These are phyloP conservation scores for Merodon equestris DNA, from an alignment of 2,888 invertebrate genomes.

Conservation along the genomic window DNA sequence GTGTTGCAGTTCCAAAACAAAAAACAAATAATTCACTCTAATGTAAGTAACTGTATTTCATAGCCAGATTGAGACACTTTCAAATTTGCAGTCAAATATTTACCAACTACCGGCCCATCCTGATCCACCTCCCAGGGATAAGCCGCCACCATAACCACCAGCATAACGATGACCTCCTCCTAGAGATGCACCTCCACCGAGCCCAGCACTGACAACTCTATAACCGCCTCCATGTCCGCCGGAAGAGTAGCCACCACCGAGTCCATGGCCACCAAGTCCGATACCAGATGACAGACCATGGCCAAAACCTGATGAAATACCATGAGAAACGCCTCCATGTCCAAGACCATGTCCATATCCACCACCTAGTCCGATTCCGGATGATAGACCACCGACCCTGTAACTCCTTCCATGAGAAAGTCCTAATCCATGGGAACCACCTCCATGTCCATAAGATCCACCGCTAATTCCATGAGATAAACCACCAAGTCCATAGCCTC, in stretches of 20 bases:
- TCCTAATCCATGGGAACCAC: neutral
- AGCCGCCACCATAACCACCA: conserved; percentile 16
- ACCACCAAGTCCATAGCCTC: neutral
- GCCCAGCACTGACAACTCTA: no score
- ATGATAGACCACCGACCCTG: conserved; percentile 27
- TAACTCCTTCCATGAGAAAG: no score
- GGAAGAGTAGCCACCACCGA: conserved; percentile 2
- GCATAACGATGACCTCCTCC: conserved; percentile 10
- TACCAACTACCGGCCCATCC: conserved; percentile 27
- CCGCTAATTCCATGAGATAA: conserved; percentile 8
- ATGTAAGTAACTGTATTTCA: no score
- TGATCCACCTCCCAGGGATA: conserved; percentile 23
- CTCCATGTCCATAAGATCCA: conserved; percentile 17
- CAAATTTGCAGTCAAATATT: no score
- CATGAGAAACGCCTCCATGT: neutral
- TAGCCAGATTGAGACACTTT: no score
- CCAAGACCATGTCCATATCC: no score
- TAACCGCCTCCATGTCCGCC: neutral
- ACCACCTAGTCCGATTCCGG: conserved; percentile 1
- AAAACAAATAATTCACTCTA: no score
- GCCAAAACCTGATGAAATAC: neutral
- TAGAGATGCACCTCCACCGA: conserved; percentile 29
- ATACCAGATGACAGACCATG: conserved; percentile 1
- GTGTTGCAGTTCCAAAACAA: no score
- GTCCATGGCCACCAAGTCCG: conserved; percentile 31